Conservation (phyloP, 2,888 invertebrate species). For the Lasioglossum vierecki region DNA sequence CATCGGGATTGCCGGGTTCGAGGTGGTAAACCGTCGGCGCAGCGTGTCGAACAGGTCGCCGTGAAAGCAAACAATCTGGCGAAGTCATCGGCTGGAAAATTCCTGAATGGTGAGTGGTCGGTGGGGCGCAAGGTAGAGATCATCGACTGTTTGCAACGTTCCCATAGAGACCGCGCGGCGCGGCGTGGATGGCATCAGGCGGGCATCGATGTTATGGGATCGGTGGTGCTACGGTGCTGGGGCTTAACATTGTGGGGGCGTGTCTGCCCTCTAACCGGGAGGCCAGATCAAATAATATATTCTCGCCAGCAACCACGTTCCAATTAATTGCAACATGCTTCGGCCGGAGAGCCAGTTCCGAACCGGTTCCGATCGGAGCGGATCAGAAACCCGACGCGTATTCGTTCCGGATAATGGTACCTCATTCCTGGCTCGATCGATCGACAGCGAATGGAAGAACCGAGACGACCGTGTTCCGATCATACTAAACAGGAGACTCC, state of each 20-base stretch:
- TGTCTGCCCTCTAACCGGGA: neutral
- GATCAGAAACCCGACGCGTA: constrained; percentile 31
- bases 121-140: neutral
- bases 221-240: neutral
- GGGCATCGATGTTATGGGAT: neutral
- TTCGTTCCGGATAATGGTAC: constrained; percentile 22
- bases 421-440: constrained; percentile 22
- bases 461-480: neutral
- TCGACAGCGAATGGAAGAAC: constrained; percentile 6
- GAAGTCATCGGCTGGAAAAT: constrained; percentile 4
- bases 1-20: neutral
- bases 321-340: constrained; percentile 41
- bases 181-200: neutral
- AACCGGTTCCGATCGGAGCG: neutral
- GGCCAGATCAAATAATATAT: constrained; percentile 25
- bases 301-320: constrained; percentile 38
- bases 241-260: neutral
- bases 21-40: neutral
- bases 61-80: neutral
- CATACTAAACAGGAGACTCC: constrained; percentile 4
- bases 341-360: constrained; percentile 25
- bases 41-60: neutral
- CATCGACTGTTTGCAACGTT: neutral
- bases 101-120: neutral
- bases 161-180: neutral